Evolutionary conservation across 2,797 vertebrate genomes (phyloP), one percentile per base, ranked within the genome.

Genomic region (Dendrocincla tyrannina): DNA sequence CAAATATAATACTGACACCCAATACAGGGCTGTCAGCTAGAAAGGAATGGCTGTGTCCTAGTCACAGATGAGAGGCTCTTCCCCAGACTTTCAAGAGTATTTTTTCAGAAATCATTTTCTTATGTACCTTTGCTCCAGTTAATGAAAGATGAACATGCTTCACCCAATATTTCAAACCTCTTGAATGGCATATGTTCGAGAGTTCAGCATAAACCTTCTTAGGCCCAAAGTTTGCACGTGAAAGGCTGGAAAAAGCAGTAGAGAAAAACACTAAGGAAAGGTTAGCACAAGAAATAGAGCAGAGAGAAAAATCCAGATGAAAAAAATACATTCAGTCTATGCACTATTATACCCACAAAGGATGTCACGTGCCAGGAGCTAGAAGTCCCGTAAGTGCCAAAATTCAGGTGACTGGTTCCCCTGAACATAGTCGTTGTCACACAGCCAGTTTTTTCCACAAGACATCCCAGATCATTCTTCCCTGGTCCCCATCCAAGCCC

Each of bases 161-260:
- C 83, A 60, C 59, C 95, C 77, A 27, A 2, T 88, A 70, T 70
- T 91, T 90, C 64, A 82, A 90, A 74, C 27, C 64, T 64, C 64
- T 85, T 80, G 59, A 95, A 56, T 18, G 47, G 68, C 20, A 3
- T n/a, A 46, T 18, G 56, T 60, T 82, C 94, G 81, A 70, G 52
- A 88, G 50, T 35, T 89, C 75, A 84, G 30, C 66, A 56, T n/a
- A 92, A 93, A 86, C 44, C 28, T 88, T 62, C 44, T 64, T 12
- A 16, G 70, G 42, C 59, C 63, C 35, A 70, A 87, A 63, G 66
- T 70, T 44, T 93, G 66, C 62, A 84, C 74, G 84, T 47, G 50
- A 94, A 90, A 94, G 63, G 74, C 52, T 95, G 91, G 74, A 94
- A 95, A 95, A 95, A 89, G 33, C 63, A 73, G 47, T n/a, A 84